Conservation (phyloP, 2,797 vertebrate species). For the Tokudaia muenninki region DNA sequence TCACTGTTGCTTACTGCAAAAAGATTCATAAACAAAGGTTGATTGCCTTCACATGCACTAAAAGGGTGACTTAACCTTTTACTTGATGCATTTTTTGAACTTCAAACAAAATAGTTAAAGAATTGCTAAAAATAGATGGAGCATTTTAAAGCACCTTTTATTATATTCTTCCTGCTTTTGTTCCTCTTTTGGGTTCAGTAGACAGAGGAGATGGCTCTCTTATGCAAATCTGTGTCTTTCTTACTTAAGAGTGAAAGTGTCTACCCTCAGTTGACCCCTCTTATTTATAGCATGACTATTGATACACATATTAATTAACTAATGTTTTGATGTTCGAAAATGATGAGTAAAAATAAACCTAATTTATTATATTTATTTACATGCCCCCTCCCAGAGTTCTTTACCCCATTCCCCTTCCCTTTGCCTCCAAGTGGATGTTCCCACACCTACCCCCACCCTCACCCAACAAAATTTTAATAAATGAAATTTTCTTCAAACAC, state of each 20-base stretch:
- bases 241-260: background rate
- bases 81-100: constrained; percentile 11
- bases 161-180: background rate
- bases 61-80: constrained; percentile 2
- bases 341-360: background rate
- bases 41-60: background rate
- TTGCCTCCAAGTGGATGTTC: background rate
- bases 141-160: background rate
- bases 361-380: background rate
- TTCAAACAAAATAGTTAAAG: constrained; percentile 22
- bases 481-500: background rate
- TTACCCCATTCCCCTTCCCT: background rate
- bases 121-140: background rate
- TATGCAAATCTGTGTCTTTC: background rate
- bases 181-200: background rate
- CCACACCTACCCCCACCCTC: background rate
- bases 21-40: constrained; percentile 17
- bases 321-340: background rate
- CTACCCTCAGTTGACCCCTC: background rate
- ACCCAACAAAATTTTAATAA: background rate
- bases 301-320: background rate
- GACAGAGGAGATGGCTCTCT: background rate
- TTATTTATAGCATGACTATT: background rate
- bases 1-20: background rate
- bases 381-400: background rate